These are phyloP conservation scores for Cephus pulcher DNA, from an alignment of 2,888 invertebrate genomes.

Conservation along the genomic window DNA sequence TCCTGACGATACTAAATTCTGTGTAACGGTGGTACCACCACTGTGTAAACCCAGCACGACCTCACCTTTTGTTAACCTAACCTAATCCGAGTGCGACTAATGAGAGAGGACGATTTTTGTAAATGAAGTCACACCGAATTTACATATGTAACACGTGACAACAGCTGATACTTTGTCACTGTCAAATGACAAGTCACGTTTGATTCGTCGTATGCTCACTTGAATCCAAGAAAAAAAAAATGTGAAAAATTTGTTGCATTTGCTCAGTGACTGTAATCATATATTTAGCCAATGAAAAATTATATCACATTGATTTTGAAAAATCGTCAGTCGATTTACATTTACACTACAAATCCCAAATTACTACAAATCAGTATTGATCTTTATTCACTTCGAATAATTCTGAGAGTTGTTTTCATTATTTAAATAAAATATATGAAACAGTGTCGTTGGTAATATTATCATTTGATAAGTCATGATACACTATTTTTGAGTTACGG, in stretches of 20 bases:
- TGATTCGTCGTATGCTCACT: not conserved
- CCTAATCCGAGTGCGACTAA: not conserved
- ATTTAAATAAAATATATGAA: not conserved
- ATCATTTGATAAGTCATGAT: too few species aligned
- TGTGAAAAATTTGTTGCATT: not conserved
- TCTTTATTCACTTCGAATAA: not conserved
- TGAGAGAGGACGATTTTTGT: not conserved
- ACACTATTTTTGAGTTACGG: too few species aligned
- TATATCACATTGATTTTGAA: not conserved
- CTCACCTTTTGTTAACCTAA: not conserved
- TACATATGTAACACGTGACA: not conserved
- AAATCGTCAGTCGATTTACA: too few species aligned
- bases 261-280: not conserved
- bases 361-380: too few species aligned
- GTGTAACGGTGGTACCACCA: not conserved
- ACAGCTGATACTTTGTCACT: not conserved
- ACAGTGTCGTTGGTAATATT: not conserved
- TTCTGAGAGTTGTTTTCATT: not conserved
- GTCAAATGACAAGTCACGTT: not conserved
- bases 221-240: not conserved
- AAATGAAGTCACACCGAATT: not conserved
- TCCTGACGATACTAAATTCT: not conserved
- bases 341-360: too few species aligned
- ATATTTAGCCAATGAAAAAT: not conserved
- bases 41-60: not conserved